These are phyloP conservation scores for Monoplex corrugatus DNA, from an alignment of 2,888 invertebrate genomes.

Conservation along the genomic window DNA sequence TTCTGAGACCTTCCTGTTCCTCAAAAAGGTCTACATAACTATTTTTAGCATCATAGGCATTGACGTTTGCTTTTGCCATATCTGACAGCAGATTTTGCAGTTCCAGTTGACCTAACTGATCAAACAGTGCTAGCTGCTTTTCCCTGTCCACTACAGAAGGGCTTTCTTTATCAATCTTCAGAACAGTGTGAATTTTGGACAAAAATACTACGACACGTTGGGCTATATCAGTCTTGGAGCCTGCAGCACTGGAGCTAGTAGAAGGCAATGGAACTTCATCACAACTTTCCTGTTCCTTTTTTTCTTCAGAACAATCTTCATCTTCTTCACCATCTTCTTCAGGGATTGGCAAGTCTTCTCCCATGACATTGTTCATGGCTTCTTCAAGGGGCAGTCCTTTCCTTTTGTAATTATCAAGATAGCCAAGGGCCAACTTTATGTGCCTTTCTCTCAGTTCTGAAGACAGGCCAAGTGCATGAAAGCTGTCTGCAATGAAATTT, in stretches of 20 bases:
- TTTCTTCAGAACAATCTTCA: too few relatives aligned
- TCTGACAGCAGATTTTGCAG: conserved; percentile 38
- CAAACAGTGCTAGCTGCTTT: conserved; percentile 23
- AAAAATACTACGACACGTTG: neutral
- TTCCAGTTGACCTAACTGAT: conserved; percentile 17
- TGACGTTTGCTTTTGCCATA: neutral
- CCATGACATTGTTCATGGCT: neutral
- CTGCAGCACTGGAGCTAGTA: neutral
- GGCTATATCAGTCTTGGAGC: neutral
- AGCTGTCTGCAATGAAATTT: neutral
- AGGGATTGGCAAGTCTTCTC: conserved; percentile 17
- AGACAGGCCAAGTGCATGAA: neutral
- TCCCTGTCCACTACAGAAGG: neutral
- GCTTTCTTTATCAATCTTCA: neutral
- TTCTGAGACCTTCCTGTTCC: conserved; percentile 20
- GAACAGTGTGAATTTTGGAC: neutral
- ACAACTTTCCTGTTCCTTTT: neutral
- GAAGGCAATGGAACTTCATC: neutral
- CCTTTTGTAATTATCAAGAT: neutral
- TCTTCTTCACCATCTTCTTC: neutral
- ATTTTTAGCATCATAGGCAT: neutral
- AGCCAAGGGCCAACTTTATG: neutral
- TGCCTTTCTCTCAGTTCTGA: neutral
- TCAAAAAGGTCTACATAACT: conserved; percentile 23
- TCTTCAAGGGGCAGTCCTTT: neutral